Conservation (phyloP, 2,797 vertebrate genomes). For the Lagothrix lagotricha region DNA sequence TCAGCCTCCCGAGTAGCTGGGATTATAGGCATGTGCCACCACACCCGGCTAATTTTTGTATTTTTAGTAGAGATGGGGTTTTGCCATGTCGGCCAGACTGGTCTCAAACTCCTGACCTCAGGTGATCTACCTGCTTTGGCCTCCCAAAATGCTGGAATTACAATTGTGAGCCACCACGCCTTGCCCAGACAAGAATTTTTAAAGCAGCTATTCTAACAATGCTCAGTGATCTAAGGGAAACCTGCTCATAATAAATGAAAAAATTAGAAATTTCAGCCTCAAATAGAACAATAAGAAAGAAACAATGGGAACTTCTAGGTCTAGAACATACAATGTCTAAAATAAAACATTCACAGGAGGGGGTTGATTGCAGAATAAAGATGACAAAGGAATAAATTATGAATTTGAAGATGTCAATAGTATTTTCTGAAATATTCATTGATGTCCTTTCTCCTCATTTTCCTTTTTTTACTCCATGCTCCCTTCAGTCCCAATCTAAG, state of each 20-base stretch:
- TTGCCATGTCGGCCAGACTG: not conserved
- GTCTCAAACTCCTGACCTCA: not conserved
- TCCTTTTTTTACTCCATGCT: not conserved
- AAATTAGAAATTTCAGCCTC: not conserved
- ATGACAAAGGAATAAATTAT: not conserved
- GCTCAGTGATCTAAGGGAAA: not conserved
- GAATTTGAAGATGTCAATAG: conserved; percentile 3
- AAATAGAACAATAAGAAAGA: conserved; percentile 1
- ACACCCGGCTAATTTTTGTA: not conserved
- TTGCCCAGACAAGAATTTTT: not conserved
- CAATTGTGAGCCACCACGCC: not conserved
- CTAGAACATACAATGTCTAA: not conserved
- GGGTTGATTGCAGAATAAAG: not conserved
- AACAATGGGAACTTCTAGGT: not conserved
- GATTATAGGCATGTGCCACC: not conserved
- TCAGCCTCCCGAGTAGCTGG: not conserved
- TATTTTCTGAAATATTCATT: not conserved
- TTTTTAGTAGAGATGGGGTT: not conserved
- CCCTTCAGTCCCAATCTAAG: not conserved
- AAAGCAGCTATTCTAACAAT: not conserved
- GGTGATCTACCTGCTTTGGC: not conserved
- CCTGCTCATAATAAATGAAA: conserved; percentile 33
- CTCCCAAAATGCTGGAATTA: not conserved
- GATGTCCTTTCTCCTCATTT: not conserved
- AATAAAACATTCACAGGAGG: not conserved